These are phyloP conservation scores for Passer montanus DNA, from an alignment of 2,113 vertebrate genomes.

Conservation along the genomic window DNA sequence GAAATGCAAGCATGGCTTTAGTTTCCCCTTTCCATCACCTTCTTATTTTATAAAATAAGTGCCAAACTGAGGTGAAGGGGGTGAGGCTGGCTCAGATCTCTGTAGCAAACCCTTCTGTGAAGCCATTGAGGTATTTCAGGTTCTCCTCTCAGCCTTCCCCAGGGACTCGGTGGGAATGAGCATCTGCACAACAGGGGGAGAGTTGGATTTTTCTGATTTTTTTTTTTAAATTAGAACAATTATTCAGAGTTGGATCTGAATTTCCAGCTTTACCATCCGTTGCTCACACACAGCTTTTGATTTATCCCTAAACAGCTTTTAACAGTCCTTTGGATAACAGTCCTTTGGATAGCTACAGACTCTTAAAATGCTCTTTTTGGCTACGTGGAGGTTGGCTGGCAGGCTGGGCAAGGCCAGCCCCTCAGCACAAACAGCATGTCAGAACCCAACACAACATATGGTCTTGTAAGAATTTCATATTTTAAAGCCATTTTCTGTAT, in stretches of 20 bases:
- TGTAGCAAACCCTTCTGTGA: neutral
- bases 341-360: neutral
- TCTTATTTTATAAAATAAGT: conserved; percentile 5
- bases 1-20: conserved; percentile 44
- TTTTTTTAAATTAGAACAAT: neutral
- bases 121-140: neutral
- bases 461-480: neutral
- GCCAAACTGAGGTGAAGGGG: neutral
- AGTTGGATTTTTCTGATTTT: neutral
- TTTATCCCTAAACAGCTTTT: neutral
- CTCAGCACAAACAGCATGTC: neutral
- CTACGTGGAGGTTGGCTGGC: neutral
- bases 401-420: neutral
- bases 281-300: neutral
- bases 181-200: neutral
- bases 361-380: neutral
- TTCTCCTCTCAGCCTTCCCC: neutral
- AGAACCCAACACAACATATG: neutral
- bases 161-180: neutral
- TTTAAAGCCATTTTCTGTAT: neutral
- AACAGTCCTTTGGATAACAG: neutral
- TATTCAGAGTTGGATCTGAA: neutral
- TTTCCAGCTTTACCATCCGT: neutral
- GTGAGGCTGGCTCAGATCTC: neutral
- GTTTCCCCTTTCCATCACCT: neutral